Conservation (phyloP, 2,113 vertebrate species). For the Thalassoma bifasciatum region DNA sequence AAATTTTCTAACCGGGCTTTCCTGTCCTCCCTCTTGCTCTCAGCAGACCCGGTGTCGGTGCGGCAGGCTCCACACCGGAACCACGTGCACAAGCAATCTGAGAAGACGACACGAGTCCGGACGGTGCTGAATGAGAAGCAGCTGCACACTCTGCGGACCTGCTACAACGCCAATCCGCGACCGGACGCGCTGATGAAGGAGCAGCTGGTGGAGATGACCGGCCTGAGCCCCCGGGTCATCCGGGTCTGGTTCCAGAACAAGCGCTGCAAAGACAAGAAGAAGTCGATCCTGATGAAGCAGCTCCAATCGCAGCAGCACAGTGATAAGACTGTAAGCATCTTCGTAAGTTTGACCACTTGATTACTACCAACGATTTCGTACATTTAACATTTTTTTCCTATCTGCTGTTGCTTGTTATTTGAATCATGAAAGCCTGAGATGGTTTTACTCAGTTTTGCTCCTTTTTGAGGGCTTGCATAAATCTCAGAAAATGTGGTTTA, state of each 20-base stretch:
- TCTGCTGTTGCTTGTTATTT: not conserved
- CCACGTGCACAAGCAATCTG: conserved; percentile 89
- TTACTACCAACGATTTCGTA: conserved; percentile 42
- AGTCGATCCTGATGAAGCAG: conserved; percentile 92
- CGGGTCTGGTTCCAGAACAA: conserved; percentile 99
- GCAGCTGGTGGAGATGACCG: conserved; percentile 98
- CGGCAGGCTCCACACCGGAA: conserved; percentile 87
- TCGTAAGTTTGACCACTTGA: conserved; percentile 72
- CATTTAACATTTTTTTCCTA: not conserved
- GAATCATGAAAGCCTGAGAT: not conserved
- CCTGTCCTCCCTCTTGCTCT: not conserved
- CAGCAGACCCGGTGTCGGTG: conserved; percentile 85
- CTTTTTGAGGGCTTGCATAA: not conserved
- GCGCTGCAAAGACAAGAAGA: conserved; percentile 98
- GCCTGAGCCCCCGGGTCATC: conserved; percentile 95
- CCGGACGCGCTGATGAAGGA: conserved; percentile 98
- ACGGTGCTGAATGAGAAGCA: conserved; percentile 98
- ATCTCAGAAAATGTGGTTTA: not conserved
- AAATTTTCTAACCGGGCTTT: not conserved
- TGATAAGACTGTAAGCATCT: conserved; percentile 91
- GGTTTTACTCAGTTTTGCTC: not conserved
- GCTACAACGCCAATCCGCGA: conserved; percentile 95
- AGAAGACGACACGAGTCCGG: conserved; percentile 94
- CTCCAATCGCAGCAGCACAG: conserved; percentile 91
- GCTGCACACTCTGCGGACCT: conserved; percentile 94